These are phyloP conservation scores for Pluvianellus socialis DNA, from an alignment of 2,113 vertebrate genomes.

Conservation along the genomic window DNA sequence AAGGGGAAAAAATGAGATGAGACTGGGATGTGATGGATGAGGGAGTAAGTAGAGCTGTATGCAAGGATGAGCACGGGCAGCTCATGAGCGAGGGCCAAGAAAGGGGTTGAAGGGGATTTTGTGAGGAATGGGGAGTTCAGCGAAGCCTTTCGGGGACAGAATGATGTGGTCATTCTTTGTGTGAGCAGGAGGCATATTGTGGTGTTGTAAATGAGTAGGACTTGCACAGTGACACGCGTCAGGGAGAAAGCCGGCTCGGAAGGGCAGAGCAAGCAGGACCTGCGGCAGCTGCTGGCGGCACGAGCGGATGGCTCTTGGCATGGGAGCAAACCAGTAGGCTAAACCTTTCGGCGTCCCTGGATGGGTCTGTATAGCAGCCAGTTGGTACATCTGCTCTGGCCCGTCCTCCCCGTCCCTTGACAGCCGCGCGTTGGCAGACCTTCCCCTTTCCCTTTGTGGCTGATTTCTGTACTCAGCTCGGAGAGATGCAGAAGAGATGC, in stretches of 20 bases:
- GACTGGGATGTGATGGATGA: not conserved
- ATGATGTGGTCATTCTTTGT: not conserved
- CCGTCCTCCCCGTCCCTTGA: not conserved
- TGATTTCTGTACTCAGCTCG: not conserved
- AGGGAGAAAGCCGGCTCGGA: not conserved
- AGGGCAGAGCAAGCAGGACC: not conserved
- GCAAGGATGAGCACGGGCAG: not conserved
- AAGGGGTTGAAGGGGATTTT: not conserved
- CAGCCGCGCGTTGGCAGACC: not conserved
- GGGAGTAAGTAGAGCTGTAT: not conserved
- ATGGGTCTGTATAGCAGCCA: not conserved
- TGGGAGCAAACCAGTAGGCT: not conserved
- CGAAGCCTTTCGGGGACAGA: not conserved
- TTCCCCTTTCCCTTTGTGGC: not conserved
- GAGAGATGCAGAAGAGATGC: accelerated
- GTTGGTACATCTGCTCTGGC: not conserved
- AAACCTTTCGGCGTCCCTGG: not conserved
- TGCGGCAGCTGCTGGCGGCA: not conserved
- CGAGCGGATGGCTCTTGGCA: not conserved
- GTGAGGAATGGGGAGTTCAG: not conserved
- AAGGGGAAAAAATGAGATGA: not conserved
- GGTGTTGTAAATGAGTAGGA: not conserved
- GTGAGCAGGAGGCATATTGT: not conserved
- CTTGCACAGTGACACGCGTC: accelerated
- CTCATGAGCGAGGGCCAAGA: not conserved